Percentiles rank a stretch among this genome's conserved stretches.
phyloP scores from a whole-genome alignment of 2,888 invertebrate species.

The Arctia plantaginis region DNA sequence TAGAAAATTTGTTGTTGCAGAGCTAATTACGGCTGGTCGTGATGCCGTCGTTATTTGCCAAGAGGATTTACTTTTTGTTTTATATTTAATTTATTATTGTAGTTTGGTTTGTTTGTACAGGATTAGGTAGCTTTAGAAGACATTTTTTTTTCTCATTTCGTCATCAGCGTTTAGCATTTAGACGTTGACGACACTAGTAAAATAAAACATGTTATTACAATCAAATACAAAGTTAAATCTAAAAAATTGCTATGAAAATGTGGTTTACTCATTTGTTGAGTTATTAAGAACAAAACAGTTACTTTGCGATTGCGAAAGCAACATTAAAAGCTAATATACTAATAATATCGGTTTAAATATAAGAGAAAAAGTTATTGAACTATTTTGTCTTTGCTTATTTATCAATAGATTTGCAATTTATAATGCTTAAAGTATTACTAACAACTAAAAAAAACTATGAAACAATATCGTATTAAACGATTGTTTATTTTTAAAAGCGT shows the following conservation, averaged over 20 bases:
- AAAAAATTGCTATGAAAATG: too few relatives aligned
- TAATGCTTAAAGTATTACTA: slow-evolving; percentile 8
- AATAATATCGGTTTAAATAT: too few relatives aligned
- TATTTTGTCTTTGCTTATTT: neutral
- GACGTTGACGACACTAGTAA: neutral
- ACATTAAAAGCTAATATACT: too few relatives aligned
- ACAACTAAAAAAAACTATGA: neutral
- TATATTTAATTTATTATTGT: slow-evolving; percentile 14
- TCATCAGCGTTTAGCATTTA: neutral
- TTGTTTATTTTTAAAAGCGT: slow-evolving; percentile 32
- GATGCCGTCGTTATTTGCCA: slow-evolving; percentile 40
- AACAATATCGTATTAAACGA: slow-evolving; percentile 34
- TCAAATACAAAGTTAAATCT: neutral
- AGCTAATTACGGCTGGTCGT: slow-evolving; percentile 52
- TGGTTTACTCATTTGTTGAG: too few relatives aligned
- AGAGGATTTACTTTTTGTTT: slow-evolving; percentile 43
- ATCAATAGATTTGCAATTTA: neutral
- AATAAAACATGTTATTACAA: neutral
- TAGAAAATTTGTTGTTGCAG: slow-evolving; percentile 54
- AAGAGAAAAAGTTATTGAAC: neutral
- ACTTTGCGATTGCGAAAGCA: too few relatives aligned
- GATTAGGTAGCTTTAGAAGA: neutral
- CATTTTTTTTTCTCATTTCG: neutral
- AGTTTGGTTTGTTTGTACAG: slow-evolving; percentile 4
- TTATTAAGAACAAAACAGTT: too few relatives aligned